A percentile compares a stretch with the other conserved stretches of the same genome.
Conservation (phyloP, 2,888 invertebrate genomes). For the Empis stercorea region DNA sequence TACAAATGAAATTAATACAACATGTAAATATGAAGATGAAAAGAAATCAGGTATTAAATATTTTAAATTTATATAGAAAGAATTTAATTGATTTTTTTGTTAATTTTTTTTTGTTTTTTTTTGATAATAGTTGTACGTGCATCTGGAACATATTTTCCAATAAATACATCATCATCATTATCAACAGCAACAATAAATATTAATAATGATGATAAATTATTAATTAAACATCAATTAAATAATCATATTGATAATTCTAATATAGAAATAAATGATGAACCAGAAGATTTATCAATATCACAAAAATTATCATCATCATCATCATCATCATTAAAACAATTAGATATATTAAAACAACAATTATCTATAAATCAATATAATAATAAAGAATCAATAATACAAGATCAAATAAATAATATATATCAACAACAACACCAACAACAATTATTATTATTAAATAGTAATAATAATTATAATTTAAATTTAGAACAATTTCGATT, state of each 20-base stretch:
- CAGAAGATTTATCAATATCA: constrained; percentile 11
- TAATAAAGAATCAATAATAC: too few species aligned
- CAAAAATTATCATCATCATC: not conserved
- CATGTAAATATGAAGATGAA: constrained; percentile 17
- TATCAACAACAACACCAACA: not conserved
- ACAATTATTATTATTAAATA: not conserved
- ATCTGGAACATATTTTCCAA: constrained; percentile 32
- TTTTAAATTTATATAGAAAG: too few species aligned
- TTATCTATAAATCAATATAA: too few species aligned
- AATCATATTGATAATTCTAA: constrained; percentile 1
- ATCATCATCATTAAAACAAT: not conserved
- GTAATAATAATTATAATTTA: constrained; percentile 11
- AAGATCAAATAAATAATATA: not conserved
- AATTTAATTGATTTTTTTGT: too few species aligned
- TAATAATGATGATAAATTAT: too few species aligned
- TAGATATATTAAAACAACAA: too few species aligned
- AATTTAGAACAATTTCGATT: constrained; percentile 18
- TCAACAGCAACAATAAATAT: constrained; percentile 6
- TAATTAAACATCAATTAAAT: constrained; percentile 15
- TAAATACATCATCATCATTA: constrained; percentile 19
- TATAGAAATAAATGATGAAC: constrained; percentile 4
- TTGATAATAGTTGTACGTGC: constrained; percentile 27
- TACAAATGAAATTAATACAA: not conserved
- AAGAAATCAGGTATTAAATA: constrained; percentile 17
- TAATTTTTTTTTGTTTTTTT: too few species aligned